Conservation (phyloP, 2,888 invertebrate genomes). For the Cheilosia vulpina region DNA sequence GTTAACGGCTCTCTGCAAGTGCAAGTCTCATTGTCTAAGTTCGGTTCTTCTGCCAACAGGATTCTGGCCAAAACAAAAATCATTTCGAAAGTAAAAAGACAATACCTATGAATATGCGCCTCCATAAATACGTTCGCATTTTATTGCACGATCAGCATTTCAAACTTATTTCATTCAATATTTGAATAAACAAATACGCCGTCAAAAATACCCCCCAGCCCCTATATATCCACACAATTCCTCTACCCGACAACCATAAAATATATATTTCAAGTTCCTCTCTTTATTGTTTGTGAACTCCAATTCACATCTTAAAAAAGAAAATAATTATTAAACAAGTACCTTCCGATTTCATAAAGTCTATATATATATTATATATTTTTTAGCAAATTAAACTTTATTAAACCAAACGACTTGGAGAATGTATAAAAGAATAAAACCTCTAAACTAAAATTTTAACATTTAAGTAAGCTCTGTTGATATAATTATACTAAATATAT, state of each 20-base stretch:
- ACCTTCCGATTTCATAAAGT: constrained; percentile 65
- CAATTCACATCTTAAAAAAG: constrained; percentile 12
- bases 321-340: constrained; percentile 63
- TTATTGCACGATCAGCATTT: constrained; percentile 1
- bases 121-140: no score
- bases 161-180: not conserved
- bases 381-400: constrained; percentile 32
- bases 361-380: constrained; percentile 42
- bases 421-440: constrained; percentile 37
- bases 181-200: not conserved
- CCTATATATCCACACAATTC: not conserved
- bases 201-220: not conserved
- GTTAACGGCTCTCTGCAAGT: no score
- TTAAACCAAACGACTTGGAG: constrained; percentile 20
- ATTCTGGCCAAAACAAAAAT: no score
- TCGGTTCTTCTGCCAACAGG: no score
- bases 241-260: not conserved
- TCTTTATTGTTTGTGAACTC: constrained; percentile 34
- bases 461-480: constrained; percentile 59
- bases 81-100: no score
- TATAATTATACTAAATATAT: constrained; percentile 42
- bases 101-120: no score
- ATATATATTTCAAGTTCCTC: constrained; percentile 59
- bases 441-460: constrained; percentile 48
- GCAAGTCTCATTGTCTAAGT: no score